A percentile compares a stretch with the other conserved stretches of the same genome.
Evolutionary conservation across 2,888 invertebrate genomes (phyloP).

Genomic region (Polyommatus iphigenia): DNA sequence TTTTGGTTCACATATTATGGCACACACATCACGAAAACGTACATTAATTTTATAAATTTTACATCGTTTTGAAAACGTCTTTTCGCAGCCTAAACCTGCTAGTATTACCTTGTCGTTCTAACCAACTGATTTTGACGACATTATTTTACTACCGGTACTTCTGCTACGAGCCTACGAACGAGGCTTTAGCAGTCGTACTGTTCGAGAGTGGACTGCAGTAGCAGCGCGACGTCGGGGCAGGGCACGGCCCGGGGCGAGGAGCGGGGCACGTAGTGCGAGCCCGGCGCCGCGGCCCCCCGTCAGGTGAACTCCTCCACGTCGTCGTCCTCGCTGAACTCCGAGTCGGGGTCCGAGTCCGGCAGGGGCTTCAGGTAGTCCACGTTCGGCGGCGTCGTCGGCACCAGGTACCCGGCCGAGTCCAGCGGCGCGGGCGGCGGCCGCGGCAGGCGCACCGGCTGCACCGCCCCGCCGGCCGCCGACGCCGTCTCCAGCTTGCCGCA

Average conservation of each 20-base stretch:
- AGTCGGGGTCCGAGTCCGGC: constrained; percentile 61
- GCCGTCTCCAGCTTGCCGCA: constrained; percentile 82
- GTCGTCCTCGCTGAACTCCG: constrained; percentile 62
- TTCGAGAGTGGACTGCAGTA: constrained; percentile 48
- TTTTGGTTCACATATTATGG: constrained; percentile 34
- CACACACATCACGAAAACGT: constrained; percentile 21
- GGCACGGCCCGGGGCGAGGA: constrained; percentile 51
- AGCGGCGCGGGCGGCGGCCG: constrained; percentile 79
- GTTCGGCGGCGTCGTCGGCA: constrained; percentile 78
- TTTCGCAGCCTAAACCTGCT: not conserved
- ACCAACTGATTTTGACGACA: not conserved
- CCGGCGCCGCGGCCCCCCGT: constrained; percentile 51
- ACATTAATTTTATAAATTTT: not conserved
- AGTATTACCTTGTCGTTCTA: not conserved
- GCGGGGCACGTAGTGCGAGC: constrained; percentile 62
- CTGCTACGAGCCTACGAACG: not conserved
- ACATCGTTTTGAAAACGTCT: not conserved
- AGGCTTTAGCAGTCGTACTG: constrained; percentile 52
- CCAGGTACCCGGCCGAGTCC: constrained; percentile 85
- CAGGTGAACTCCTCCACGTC: constrained; percentile 72
- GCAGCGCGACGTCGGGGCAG: constrained; percentile 54
- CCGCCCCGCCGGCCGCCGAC: constrained; percentile 55
- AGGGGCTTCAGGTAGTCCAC: constrained; percentile 80
- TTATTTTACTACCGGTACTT: not conserved
- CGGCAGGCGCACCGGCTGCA: constrained; percentile 59